Conservation (phyloP, 2,888 invertebrate genomes). For the Notodonta dromedarius region DNA sequence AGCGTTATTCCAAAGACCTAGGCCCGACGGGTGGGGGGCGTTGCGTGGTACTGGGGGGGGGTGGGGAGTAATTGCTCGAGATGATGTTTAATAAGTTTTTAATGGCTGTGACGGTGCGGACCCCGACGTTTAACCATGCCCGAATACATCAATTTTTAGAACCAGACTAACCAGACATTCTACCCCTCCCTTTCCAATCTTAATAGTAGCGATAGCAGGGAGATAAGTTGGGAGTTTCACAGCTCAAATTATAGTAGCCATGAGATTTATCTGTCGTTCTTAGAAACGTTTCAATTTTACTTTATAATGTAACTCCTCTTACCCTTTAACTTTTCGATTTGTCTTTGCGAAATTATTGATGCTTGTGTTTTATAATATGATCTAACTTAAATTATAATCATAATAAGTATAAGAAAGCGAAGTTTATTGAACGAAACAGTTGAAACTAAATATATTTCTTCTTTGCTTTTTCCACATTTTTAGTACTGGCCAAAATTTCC, state of each 20-base stretch:
- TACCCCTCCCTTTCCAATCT: slow-evolving; percentile 15
- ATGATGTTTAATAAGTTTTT: slow-evolving; percentile 88
- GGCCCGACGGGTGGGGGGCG: slow-evolving; percentile 27
- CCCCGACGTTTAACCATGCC: slow-evolving; percentile 68
- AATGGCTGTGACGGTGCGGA: slow-evolving; percentile 82
- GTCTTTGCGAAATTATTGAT: slow-evolving; percentile 38
- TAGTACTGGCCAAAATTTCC: no score
- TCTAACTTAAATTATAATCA: background rate
- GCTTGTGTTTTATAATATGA: slow-evolving; percentile 19
- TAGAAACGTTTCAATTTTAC: slow-evolving; percentile 55
- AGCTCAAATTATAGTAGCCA: slow-evolving; percentile 41
- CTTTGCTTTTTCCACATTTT: no score
- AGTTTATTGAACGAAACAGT: no score
- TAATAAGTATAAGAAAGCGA: background rate
- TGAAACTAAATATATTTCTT: no score
- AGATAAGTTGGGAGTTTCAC: slow-evolving; percentile 6
- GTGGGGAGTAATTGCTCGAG: slow-evolving; percentile 84
- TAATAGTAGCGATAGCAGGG: slow-evolving; percentile 6
- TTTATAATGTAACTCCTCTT: slow-evolving; percentile 56
- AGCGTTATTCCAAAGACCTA: slow-evolving; percentile 10
- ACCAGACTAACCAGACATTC: slow-evolving; percentile 46
- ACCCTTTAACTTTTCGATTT: slow-evolving; percentile 52
- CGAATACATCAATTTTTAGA: slow-evolving; percentile 58
- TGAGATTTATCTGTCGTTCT: slow-evolving; percentile 49
- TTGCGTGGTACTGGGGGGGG: slow-evolving; percentile 44